A percentile compares a stretch with the other conserved stretches of the same genome.
Evolutionary conservation across 2,888 invertebrate genomes (phyloP).

Genomic region (Lasioglossum lativentre): DNA sequence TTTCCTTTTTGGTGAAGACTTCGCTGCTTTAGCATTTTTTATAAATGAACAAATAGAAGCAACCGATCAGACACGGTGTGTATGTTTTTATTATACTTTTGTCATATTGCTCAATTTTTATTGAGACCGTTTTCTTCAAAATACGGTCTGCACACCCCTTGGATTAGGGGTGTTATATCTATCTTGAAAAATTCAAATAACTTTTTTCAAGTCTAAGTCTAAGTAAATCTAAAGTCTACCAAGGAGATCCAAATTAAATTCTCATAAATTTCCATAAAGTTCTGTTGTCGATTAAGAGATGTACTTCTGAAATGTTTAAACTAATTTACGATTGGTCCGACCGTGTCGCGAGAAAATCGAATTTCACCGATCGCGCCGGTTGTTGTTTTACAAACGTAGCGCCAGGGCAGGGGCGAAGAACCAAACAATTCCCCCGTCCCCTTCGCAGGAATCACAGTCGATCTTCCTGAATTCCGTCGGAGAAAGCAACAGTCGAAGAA

Average conservation of each 20-base stretch:
- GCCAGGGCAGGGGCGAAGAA: background rate
- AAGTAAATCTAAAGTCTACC: too few relatives aligned
- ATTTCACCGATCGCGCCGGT: background rate
- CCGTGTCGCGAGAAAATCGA: background rate
- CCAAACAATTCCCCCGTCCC: background rate
- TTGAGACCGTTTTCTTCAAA: background rate
- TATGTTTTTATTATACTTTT: background rate
- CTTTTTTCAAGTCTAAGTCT: too few relatives aligned
- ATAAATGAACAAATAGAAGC: background rate
- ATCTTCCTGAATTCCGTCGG: constrained; percentile 14
- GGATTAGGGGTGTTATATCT: too few relatives aligned
- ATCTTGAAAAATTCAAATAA: too few relatives aligned
- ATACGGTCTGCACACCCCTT: too few relatives aligned
- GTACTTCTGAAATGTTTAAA: background rate
- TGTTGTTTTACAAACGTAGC: background rate
- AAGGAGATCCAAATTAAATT: background rate
- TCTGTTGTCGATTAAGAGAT: background rate
- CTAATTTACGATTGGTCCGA: background rate
- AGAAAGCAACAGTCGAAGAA: constrained; percentile 45
- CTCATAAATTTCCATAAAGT: background rate
- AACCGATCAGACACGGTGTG: background rate
- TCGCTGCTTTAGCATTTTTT: background rate
- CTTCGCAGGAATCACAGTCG: background rate
- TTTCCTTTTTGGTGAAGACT: background rate
- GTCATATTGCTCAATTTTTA: background rate